Evolutionary conservation across 2,113 vertebrate species (phyloP), one percentile per base, ranked within the genome.

Genomic region (Eira barbara): DNA sequence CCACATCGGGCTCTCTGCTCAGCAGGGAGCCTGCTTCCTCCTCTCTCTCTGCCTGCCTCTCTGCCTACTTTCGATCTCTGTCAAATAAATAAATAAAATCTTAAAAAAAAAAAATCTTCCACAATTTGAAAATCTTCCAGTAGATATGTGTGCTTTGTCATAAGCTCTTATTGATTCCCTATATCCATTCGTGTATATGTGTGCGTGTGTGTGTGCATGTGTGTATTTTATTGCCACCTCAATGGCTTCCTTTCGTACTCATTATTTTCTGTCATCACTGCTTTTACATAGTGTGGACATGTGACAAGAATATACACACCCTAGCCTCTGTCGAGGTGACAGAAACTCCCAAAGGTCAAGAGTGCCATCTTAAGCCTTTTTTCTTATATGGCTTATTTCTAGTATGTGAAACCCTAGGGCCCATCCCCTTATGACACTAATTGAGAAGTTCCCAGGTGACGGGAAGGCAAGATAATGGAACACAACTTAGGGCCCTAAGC

Each of bases 221-320:
- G 11, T 47, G 47, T 47, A 25, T 39, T 71, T 76, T 92, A 73
- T 91, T 69, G 18, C 8, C 94, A 96, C 92, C 80, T 97, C 83
- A 90, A 9, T 91, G 87, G 36, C 84, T 95, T 89, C 42, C 42
- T 96, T 89, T 87, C 69, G 42, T 89, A 92, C 69, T 69, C 93
- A 85, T 45, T 93, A 97, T 97, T 96, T 96, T 91, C 97, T 98
- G 94, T 93, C 95, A 78, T 97, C 63, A 88, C 74, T 63, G n/a
- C 27, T 84, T 96, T 94, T 47, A 93, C 67, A 87, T 7, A 49
- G 94, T 93, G 90, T 94, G 94, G 42, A 67, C 49, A 82, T 45
- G 69, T 96, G 95, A 95, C 80, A 83, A 18, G 11, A 31, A 47
- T 76, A 36, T 34, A 36, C 0, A 94, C 12, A 81, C 42, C 6